Evolutionary conservation across 1,140 invertebrate species (phyloP).

Genomic region (Aphis gossypii): DNA sequence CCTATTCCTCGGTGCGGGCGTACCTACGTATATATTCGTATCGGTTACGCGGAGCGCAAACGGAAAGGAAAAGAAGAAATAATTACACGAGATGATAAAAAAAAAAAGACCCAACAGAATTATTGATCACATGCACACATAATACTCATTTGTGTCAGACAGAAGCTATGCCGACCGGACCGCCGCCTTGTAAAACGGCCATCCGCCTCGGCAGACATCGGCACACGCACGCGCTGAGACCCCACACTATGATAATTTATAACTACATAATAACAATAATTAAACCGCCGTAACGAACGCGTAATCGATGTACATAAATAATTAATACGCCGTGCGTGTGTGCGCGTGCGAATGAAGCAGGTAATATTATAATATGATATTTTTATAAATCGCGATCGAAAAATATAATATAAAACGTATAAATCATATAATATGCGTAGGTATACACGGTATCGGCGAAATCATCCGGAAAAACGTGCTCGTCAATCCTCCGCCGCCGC

Average conservation of each 20-base stretch:
- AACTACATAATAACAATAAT: slow-evolving; percentile 38
- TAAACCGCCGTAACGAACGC: slow-evolving; percentile 22
- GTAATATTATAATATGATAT: neutral
- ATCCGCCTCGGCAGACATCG: neutral
- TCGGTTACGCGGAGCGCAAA: neutral
- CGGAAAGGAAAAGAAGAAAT: neutral
- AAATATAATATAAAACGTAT: neutral
- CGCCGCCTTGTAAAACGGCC: slow-evolving; percentile 26
- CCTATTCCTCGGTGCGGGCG: neutral
- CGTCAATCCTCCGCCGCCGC: neutral
- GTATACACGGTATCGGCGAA: neutral
- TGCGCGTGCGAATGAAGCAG: neutral
- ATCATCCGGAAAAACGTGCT: neutral
- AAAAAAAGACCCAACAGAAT: neutral
- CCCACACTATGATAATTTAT: slow-evolving; percentile 47
- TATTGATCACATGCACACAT: slow-evolving; percentile 21
- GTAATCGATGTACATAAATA: slow-evolving; percentile 30
- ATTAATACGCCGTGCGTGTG: neutral
- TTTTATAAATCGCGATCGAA: neutral
- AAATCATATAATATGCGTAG: too few relatives aligned
- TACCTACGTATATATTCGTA: neutral
- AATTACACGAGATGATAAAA: neutral
- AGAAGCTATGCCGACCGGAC: neutral
- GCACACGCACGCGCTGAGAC: neutral
- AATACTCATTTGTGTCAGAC: neutral